Evolutionary conservation across 2,113 vertebrate genomes (phyloP), one percentile per base, ranked within the genome.

Genomic region (Pangasianodon hypophthalmus): DNA sequence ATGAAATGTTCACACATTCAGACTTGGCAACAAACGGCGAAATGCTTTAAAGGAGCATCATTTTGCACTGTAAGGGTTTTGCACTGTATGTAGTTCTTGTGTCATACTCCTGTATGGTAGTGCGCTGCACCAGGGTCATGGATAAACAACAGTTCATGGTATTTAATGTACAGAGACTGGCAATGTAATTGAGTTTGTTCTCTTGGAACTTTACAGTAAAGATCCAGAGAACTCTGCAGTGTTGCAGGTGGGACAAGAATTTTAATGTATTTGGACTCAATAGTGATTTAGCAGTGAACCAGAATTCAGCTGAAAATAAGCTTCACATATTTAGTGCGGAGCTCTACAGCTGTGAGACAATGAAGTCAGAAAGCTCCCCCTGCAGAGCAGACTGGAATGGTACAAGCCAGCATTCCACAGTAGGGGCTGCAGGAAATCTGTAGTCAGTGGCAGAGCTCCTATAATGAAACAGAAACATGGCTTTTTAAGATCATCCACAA

Each of bases 381-480:
- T 92, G 86, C 84, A 92, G 86, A 37, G 81, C 86, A 58, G 56
- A 73, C 16, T 87, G 13, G 79, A 92, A 88, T 6, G 88, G 84
- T 37, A 93, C 69, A 71, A 92, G 87, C 89, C 86, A 91, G 32
- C 93, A 93, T 9, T 50, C 41, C 46, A 92, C 73, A 82, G 11
- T 67, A 0, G 89, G 90, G 29, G 41, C 67, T 26, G 81, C 80
- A 73, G 24, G 29, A 64, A 60, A 46, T 50, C 86, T 81, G 85
- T 90, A 92, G 90, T 93, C 88, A 32, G 52, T 41, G 71, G 89
- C 62, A 5, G 88, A 62, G 19, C 48, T 88, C 86, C 93, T 93
- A 44, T 18, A 82, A 91, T 58, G 1, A 81, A 85, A 81, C 11
- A 67, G 29, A 85, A 32, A 11, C 16, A 77, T 13, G 50, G 24